Evolutionary conservation across 2,113 vertebrate genomes (phyloP), one percentile per base, ranked within the genome.

Genomic region (Anthoscopus minutus): DNA sequence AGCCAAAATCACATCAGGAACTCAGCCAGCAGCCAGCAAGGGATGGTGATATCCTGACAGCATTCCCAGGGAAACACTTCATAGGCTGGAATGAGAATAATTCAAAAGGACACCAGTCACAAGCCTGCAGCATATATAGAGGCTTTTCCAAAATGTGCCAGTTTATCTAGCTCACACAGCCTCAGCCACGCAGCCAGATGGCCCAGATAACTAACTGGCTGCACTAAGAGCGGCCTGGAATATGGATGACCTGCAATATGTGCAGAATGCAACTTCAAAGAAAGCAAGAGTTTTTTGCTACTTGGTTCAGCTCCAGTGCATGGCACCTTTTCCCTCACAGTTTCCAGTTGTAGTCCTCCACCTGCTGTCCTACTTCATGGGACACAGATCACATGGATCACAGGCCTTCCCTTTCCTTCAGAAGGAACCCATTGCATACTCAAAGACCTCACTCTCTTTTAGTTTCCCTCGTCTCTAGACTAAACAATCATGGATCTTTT

Each of bases 31-130:
- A 94, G 77, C 51, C 61, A 51, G 24, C 1, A 2, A 78, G 64
- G 47, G 69, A 71, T 25, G 76, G 38, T 78, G 48, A 84, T 58
- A 91, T 81, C 86, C 95, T 1, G 0, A 89, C 76, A 66, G 72
- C 80, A 86, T 89, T 94, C 88, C 88, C 91, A 91, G 92, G 83
- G 81, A 86, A 96, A 91, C 94, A 93, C 69, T 94, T 74, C 61
- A 83, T 33, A 42, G 84, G n/a, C 69, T 89, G 92, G 92, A 94
- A 92, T 81, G 72, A 84, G 60, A 93, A 44, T 78, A 92, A 92
- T 94, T 94, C 51, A 60, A 71, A 88, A 84, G 60, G 88, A 86
- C 44, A 31, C 33, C 19, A 61, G 77, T 88, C 83, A 78, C 82
- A 86, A 81, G 94, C 92, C 86, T 74, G 38, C 77, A 86, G 92